Base-by-base conservation (phyloP, 1,140 invertebrate genomes). In the Anoplolepis gracilipes region DNA sequence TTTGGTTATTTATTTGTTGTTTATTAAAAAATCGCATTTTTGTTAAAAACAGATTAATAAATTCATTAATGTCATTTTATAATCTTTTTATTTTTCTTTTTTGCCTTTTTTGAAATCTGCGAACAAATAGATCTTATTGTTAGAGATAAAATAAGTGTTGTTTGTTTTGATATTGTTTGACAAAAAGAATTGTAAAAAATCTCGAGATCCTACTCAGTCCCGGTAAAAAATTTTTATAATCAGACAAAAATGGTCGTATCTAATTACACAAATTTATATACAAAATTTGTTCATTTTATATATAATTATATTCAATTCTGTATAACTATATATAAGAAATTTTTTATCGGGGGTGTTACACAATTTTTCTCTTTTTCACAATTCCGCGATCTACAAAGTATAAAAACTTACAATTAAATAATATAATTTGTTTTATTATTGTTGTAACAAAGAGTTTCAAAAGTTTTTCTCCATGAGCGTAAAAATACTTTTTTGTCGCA, bases 361-460 rank as follows among this genome's bases (percentile, higher is more conserved):
- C 55, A 39, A 67, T 57, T 13, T 36, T 33, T 62, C 19, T 36
- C 19, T 42, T 16, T 53, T 6, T 53, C 30, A 8, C 30, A 11
- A 67, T 55, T 11, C 11, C 42, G 16, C 16, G 8, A 49, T 78
- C 3, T 78, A 36, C 8, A 6, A 3, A 77, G 49, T 65, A 78
- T 78, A 78, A 78, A 64, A 55, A 79, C 69, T 67, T 42, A 25
- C 19, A 42, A 57, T 67, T 25, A 67, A 55, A 36, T 69, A 69
- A 79, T 6, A 65, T 22, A 55, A 16, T 16, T 78, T 39, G 13
- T 36, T 78, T 62, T 25, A 5, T 65, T 25, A 53, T 6, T 36
- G 13, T 36, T 53, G 62, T 36, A 36, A 67, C 11, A 70, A 72
- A 42, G 13, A 46, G 11, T 16, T 39, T 72, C 28, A 22, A 46